These are phyloP conservation scores for Dufourea novaeangliae DNA, from an alignment of 1,140 invertebrate genomes.

Conservation along the genomic window DNA sequence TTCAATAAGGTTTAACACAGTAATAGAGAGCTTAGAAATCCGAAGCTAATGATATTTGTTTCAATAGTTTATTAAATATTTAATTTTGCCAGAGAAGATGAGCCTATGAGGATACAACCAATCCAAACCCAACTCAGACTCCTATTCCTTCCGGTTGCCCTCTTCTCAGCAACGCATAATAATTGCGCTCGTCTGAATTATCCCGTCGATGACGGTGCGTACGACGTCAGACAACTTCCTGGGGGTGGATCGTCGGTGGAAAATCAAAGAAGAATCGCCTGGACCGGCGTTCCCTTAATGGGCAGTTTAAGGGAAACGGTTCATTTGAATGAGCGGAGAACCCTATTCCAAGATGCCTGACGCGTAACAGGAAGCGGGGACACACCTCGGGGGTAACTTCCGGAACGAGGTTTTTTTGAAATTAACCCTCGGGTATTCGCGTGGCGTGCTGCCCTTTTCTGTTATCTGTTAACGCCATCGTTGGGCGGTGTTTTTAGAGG, in stretches of 20 bases:
- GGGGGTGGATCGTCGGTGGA: too few species aligned
- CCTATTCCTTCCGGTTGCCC: too few species aligned
- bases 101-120: too few species aligned
- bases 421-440: background rate
- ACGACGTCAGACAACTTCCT: background rate
- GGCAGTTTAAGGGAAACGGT: slow-evolving; percentile 4
- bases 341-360: background rate
- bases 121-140: too few species aligned
- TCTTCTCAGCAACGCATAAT: too few species aligned
- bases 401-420: background rate
- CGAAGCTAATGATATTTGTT: too few species aligned
- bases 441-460: background rate
- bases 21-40: too few species aligned
- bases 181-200: slow-evolving; percentile 5
- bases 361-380: slow-evolving; percentile 3
- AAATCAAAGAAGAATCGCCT: background rate
- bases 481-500: background rate
- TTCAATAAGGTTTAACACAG: too few species aligned
- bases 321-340: background rate
- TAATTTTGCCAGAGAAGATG: too few species aligned
- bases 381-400: background rate
- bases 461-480: slow-evolving; percentile 3
- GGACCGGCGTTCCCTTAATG: background rate
- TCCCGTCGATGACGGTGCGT: background rate
- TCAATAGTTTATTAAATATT: too few species aligned